Base-by-base conservation (phyloP, 2,113 vertebrate species). In the Acrocephalus arundinaceus region DNA sequence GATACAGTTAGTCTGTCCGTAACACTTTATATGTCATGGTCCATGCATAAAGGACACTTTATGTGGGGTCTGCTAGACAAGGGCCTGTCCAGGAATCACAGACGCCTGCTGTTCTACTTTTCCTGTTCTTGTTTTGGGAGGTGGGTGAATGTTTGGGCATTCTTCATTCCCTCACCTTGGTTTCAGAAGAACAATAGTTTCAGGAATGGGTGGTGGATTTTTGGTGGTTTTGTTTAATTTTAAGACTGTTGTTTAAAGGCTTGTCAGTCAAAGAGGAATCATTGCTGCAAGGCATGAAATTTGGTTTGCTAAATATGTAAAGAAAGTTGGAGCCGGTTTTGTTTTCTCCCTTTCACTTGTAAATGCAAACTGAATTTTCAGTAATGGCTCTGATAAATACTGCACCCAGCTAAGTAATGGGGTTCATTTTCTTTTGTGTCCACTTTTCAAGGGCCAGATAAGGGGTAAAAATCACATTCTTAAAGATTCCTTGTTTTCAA, bases 291-390 rank as follows among this genome's bases (percentile, higher is more conserved):
- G 95, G 84, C 94, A 97, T 91, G 92, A 97, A 90, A 96, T 96
- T 96, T 95, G 85, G 85, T 96, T 95, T 96, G 91, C 93, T 94
- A 96, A 97, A 95, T 94, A 65, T 90, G 94, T 97, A 96, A 94
- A 94, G 95, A 97, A 96, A 96, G 87, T 94, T 95, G 87, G 89
- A 93, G 85, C 87, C 46, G 16, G 83, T 95, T 97, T 96, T 93
- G 94, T 96, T 95, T 96, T 94, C 68, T 66, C 76, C 87, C 75
- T 95, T 97, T 97, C 90, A 92, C 88, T 93, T 93, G 93, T 75
- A 93, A 96, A 96, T 94, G 87, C 48, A 89, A 94, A 96, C 82
- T 94, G 94, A 94, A 89, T 94, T 97, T 96, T 92, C 94, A 87
- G 94, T 89, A 94, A 95, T 96, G 92, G 90, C 83, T 92, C 90